Conservation (phyloP, 2,797 vertebrate species). For the Sparus aurata region DNA sequence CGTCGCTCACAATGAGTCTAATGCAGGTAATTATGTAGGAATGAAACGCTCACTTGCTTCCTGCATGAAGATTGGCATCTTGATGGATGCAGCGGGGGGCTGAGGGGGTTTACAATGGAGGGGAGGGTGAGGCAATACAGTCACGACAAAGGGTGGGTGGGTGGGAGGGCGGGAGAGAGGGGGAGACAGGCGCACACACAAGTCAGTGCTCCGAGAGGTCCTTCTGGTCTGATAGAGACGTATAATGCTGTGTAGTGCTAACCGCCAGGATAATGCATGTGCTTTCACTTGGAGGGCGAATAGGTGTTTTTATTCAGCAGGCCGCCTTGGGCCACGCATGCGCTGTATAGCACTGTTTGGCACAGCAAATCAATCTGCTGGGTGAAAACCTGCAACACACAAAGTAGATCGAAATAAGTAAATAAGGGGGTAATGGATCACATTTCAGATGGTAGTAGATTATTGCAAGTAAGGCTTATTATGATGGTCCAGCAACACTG, state of each 20-base stretch:
- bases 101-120: neutral
- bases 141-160: conserved; percentile 34
- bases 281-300: conserved; percentile 49
- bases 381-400: conserved; percentile 16
- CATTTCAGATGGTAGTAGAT: neutral
- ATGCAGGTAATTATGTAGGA: conserved; percentile 75
- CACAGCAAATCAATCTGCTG: conserved; percentile 48
- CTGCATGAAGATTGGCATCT: conserved; percentile 79
- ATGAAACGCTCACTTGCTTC: conserved; percentile 68
- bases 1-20: conserved; percentile 50
- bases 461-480: neutral
- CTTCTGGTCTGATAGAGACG: conserved; percentile 53
- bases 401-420: neutral
- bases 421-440: neutral
- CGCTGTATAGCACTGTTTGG: conserved; percentile 30
- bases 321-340: conserved; percentile 44
- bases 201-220: conserved; percentile 16
- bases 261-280: conserved; percentile 60
- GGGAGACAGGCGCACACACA: conserved; percentile 15
- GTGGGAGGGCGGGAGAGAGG: neutral
- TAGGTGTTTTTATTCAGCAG: conserved; percentile 50
- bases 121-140: conserved; percentile 38
- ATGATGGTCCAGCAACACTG: neutral
- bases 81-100: conserved; percentile 70
- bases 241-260: conserved; percentile 29